Percentiles rank a stretch among this genome's conserved stretches.
Conservation (phyloP, 2,888 invertebrate genomes). For the Odontocerum albicorne region DNA sequence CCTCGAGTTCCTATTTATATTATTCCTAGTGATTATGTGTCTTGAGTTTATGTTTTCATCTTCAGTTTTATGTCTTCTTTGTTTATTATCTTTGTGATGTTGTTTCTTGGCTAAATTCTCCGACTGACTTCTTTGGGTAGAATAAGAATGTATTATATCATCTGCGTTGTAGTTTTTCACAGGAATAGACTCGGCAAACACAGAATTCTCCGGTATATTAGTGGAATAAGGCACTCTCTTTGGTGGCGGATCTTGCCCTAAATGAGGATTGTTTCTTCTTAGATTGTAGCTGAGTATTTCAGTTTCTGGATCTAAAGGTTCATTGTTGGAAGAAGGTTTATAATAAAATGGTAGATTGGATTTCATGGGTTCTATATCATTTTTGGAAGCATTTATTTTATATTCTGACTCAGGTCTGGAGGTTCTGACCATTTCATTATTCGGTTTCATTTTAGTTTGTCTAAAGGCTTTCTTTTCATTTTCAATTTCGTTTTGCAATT, state of each 20-base stretch:
- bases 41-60: slow-evolving; percentile 8
- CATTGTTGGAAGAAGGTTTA: slow-evolving; percentile 3
- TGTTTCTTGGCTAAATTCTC: background rate
- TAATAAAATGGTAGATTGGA: slow-evolving; percentile 50
- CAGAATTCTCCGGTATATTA: slow-evolving; percentile 53
- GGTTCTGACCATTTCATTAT: slow-evolving; percentile 7
- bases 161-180: slow-evolving; percentile 29
- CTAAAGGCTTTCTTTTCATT: slow-evolving; percentile 43
- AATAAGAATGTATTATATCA: slow-evolving; percentile 35
- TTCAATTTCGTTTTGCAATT: slow-evolving; percentile 55
- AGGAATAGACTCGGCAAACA: slow-evolving; percentile 42
- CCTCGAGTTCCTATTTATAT: slow-evolving; percentile 11
- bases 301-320: slow-evolving; percentile 1
- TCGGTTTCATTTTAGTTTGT: slow-evolving; percentile 8
- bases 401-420: slow-evolving; percentile 13
- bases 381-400: background rate
- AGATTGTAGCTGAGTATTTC: slow-evolving; percentile 32
- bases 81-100: slow-evolving; percentile 3
- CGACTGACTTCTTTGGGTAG: slow-evolving; percentile 23
- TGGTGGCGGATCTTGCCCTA: slow-evolving; percentile 38
- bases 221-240: slow-evolving; percentile 43
- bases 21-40: slow-evolving; percentile 8
- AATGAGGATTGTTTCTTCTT: slow-evolving; percentile 29
- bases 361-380: slow-evolving; percentile 25
- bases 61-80: background rate